A percentile compares a stretch with the other conserved stretches of the same genome.
phyloP scores from a whole-genome alignment of 2,797 vertebrate genomes.

The Acropternis orthonyx region DNA sequence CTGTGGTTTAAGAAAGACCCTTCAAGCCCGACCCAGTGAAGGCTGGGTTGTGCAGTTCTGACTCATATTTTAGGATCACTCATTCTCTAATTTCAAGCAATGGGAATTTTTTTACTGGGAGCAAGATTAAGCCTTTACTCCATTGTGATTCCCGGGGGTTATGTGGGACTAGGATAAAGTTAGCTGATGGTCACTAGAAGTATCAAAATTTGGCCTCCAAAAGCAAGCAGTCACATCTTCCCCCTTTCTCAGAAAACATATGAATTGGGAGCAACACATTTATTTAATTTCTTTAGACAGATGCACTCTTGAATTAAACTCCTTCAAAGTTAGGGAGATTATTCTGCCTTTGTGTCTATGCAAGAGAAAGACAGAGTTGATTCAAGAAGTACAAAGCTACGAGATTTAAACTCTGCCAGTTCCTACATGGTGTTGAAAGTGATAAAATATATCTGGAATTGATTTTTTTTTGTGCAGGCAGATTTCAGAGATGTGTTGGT shows the following conservation, averaged over 20 bases:
- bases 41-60: not conserved
- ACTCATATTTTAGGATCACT: constrained; percentile 9
- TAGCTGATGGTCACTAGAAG: not conserved
- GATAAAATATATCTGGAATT: constrained; percentile 10
- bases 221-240: not conserved
- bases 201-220: not conserved
- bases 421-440: constrained; percentile 6
- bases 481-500: not conserved
- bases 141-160: not conserved
- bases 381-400: not conserved
- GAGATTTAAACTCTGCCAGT: not conserved
- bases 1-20: not conserved
- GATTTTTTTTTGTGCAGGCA: constrained; percentile 37
- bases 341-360: not conserved
- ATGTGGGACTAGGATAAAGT: not conserved
- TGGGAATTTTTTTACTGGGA: not conserved
- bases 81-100: constrained; percentile 10
- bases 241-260: not conserved
- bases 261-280: not conserved
- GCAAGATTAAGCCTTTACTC: not conserved
- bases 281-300: not conserved
- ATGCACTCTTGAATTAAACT: not conserved
- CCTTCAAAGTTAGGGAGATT: not conserved
- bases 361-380: not conserved
- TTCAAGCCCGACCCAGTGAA: not conserved